Evolutionary conservation across 2,797 vertebrate species (phyloP).

Genomic region (Sciaenops ocellatus): DNA sequence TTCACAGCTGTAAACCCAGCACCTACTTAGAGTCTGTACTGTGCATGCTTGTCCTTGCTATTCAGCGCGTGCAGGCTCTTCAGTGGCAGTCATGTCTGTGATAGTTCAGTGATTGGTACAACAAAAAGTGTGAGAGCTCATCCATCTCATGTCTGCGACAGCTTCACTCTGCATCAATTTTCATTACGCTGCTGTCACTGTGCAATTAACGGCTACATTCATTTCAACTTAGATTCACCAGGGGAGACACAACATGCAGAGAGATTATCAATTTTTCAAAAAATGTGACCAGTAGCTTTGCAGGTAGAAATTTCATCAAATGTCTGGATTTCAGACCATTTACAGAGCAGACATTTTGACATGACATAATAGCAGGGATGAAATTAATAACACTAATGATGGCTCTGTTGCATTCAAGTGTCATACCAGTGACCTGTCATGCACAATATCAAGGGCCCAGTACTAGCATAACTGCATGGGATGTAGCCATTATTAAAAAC

Average conservation of each 20-base stretch:
- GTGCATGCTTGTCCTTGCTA: conserved; percentile 37
- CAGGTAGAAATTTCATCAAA: too few species aligned
- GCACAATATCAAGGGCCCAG: neutral
- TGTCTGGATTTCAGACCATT: neutral
- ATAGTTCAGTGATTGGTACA: conserved; percentile 10
- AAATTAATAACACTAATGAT: neutral
- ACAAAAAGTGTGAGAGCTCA: conserved; percentile 27
- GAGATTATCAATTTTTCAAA: conserved; percentile 19
- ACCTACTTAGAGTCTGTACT: neutral
- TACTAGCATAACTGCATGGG: too few species aligned
- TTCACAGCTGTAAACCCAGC: conserved; percentile 29
- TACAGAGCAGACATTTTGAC: neutral
- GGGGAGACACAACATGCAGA: neutral
- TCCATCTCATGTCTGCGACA: conserved; percentile 26
- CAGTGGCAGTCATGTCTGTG: conserved; percentile 12
- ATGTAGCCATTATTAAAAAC: neutral
- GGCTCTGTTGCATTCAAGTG: neutral
- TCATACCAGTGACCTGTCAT: too few species aligned
- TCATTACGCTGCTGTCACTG: conserved; percentile 43
- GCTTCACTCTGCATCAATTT: conserved; percentile 43
- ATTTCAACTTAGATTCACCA: conserved; percentile 16
- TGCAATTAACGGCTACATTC: conserved; percentile 15
- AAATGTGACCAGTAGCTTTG: neutral
- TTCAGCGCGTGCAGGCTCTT: conserved; percentile 8
- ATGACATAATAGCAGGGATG: neutral